Conservation (phyloP, 2,797 vertebrate species). For the Morus bassanus region DNA sequence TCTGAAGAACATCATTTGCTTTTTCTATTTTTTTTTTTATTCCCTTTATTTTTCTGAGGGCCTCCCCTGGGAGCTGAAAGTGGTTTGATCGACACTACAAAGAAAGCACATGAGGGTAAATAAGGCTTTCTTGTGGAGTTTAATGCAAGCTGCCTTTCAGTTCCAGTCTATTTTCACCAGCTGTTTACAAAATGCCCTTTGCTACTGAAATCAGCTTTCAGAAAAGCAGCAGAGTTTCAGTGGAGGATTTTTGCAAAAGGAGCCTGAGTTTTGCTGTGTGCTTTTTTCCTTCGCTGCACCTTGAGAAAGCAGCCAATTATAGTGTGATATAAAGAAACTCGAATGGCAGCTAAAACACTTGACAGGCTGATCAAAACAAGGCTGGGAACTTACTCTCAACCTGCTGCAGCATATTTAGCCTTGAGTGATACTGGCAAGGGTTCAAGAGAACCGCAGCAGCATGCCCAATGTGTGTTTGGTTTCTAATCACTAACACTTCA, state of each 20-base stretch:
- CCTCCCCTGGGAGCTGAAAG: slow-evolving; percentile 73
- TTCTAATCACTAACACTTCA: slow-evolving; percentile 73
- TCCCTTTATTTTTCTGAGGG: slow-evolving; percentile 61
- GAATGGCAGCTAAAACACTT: slow-evolving; percentile 62
- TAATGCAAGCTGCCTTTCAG: slow-evolving; percentile 63
- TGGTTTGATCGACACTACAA: slow-evolving; percentile 77
- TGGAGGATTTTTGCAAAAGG: slow-evolving; percentile 54
- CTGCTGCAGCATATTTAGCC: slow-evolving; percentile 62
- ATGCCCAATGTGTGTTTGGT: slow-evolving; percentile 61
- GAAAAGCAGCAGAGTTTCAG: slow-evolving; percentile 10
- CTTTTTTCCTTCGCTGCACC: slow-evolving; percentile 45
- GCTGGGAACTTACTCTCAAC: slow-evolving; percentile 56
- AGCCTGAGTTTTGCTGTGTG: background rate
- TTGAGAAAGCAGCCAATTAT: slow-evolving; percentile 69
- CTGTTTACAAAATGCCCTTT: slow-evolving; percentile 70
- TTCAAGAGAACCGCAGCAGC: slow-evolving; percentile 71
- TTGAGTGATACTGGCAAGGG: slow-evolving; percentile 70
- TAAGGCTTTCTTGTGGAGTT: slow-evolving; percentile 59
- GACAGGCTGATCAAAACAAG: slow-evolving; percentile 70
- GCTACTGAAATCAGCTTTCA: slow-evolving; percentile 60
- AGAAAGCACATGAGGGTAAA: slow-evolving; percentile 49
- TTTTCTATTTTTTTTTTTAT: background rate
- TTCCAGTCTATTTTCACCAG: slow-evolving; percentile 63
- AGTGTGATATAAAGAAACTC: slow-evolving; percentile 68
- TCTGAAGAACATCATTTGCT: background rate